Evolutionary conservation across 1,140 invertebrate genomes (phyloP).

Genomic region (Chionoecetes opilio): DNA sequence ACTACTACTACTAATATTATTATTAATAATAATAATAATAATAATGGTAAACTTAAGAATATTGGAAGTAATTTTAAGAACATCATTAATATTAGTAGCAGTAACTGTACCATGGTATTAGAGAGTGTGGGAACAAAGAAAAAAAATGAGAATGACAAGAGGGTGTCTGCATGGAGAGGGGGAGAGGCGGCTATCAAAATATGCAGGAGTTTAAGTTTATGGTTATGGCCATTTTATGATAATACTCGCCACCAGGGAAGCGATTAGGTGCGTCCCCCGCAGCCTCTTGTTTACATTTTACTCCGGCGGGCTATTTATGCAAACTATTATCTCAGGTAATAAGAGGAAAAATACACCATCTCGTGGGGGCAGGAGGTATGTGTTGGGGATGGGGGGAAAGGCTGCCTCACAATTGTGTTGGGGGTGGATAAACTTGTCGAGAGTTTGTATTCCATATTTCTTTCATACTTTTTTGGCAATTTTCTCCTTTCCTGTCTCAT

Average conservation of each 20-base stretch:
- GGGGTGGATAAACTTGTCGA: too few species aligned
- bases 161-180: neutral
- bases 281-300: conserved; percentile 30
- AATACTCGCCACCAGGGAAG: neutral
- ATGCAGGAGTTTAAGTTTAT: neutral
- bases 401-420: too few species aligned
- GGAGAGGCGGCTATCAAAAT: neutral
- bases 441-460: neutral
- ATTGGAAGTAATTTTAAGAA: too few species aligned
- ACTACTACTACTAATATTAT: too few species aligned
- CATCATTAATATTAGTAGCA: too few species aligned
- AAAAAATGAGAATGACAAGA: neutral
- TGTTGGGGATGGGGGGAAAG: neutral
- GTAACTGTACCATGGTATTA: too few species aligned
- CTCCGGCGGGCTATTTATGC: neutral
- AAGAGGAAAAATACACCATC: neutral
- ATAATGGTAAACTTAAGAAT: too few species aligned
- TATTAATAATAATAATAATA: too few species aligned
- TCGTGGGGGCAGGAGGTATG: neutral
- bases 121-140: neutral
- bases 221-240: neutral
- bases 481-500: neutral
- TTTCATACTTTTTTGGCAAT: neutral
- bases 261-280: conserved; percentile 4
- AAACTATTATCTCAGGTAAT: neutral